phyloP scores from a whole-genome alignment of 2,888 invertebrate species.

The Apeira syringaria region DNA sequence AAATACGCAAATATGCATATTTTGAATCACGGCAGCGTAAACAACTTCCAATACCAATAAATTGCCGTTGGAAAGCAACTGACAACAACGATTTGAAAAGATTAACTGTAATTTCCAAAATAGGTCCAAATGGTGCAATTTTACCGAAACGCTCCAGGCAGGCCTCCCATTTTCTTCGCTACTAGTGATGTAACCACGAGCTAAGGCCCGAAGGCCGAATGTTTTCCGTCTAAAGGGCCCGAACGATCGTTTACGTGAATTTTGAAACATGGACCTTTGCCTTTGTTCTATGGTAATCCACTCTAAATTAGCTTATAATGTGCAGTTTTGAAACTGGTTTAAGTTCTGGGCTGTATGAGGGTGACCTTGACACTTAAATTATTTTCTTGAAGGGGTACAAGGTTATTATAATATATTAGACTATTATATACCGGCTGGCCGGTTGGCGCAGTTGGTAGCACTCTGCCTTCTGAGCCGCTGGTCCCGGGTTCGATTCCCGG shows the following conservation, averaged over 20 bases:
- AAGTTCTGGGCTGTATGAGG: not conserved
- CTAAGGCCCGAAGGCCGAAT: slow-evolving; percentile 5
- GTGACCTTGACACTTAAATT: slow-evolving; percentile 4
- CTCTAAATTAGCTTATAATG: slow-evolving; percentile 15
- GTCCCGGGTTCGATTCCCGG: too few species aligned
- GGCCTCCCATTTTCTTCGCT: not conserved
- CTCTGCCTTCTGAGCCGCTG: too few species aligned
- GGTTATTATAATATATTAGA: too few species aligned
- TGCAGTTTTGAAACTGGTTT: slow-evolving; percentile 4
- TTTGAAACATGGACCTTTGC: slow-evolving; percentile 13
- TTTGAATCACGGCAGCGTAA: too few species aligned
- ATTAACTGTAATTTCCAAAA: not conserved
- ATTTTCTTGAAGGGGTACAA: too few species aligned
- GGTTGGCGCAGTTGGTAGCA: too few species aligned
- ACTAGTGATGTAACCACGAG: slow-evolving; percentile 6
- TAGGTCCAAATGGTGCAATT: not conserved
- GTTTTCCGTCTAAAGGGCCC: not conserved
- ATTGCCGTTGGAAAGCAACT: too few species aligned
- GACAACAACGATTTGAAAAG: too few species aligned
- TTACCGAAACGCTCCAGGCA: slow-evolving; percentile 1
- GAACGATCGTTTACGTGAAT: slow-evolving; percentile 3
- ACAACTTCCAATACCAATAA: too few species aligned
- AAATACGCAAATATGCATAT: too few species aligned
- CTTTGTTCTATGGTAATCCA: slow-evolving; percentile 7
- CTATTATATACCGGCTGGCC: too few species aligned